Conservation (phyloP, 2,113 vertebrate species). For the Takifugu bimaculatus region DNA sequence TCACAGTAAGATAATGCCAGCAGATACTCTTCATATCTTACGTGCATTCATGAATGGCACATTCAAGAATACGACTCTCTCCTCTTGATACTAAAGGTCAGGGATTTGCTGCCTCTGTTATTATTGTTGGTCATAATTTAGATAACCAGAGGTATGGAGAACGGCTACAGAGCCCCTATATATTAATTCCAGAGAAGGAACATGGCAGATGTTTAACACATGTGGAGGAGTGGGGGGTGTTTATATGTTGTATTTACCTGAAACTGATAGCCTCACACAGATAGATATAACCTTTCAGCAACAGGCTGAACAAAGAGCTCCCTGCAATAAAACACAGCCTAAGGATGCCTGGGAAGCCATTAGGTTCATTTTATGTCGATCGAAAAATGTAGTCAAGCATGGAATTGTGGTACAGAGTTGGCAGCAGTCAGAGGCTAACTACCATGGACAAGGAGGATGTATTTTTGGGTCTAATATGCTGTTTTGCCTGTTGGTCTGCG, state of each 20-base stretch:
- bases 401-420: background rate
- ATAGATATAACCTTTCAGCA: too few species aligned
- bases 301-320: too few species aligned
- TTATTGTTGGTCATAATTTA: too few species aligned
- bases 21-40: constrained; percentile 5
- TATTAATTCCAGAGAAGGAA: too few species aligned
- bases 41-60: constrained; percentile 12
- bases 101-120: background rate
- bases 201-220: too few species aligned
- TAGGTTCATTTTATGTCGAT: background rate
- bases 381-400: background rate
- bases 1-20: background rate
- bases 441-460: background rate
- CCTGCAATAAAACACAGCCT: too few species aligned
- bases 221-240: too few species aligned
- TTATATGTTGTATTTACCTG: too few species aligned
- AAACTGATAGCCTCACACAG: too few species aligned
- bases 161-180: too few species aligned
- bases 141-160: too few species aligned
- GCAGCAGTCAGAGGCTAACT: background rate
- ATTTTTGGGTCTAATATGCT: background rate
- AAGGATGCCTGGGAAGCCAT: background rate
- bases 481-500: background rate
- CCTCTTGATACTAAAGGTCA: constrained; percentile 2
- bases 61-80: background rate